Evolutionary conservation across 2,113 vertebrate species (phyloP).

Genomic region (Tringa solitaria): DNA sequence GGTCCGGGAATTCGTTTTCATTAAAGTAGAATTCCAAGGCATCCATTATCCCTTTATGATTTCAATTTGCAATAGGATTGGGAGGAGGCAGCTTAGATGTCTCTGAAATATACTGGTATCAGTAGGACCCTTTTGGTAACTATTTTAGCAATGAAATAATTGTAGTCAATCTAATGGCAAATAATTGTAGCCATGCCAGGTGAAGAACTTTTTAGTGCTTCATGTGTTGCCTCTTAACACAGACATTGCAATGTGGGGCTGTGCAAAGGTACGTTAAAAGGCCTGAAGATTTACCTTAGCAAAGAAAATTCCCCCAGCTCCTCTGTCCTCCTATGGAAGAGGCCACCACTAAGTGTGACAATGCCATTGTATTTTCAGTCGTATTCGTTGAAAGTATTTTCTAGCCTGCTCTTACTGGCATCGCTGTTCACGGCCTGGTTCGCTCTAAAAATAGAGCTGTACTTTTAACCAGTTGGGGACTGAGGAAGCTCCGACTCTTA

Average conservation of each 20-base stretch:
- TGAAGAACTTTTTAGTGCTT: not conserved
- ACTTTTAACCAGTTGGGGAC: not conserved
- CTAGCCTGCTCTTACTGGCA: not conserved
- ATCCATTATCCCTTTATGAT: not conserved
- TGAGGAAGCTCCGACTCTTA: not conserved
- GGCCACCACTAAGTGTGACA: not conserved
- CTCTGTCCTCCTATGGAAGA: not conserved
- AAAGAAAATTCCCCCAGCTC: not conserved
- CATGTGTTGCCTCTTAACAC: not conserved
- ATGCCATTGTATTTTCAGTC: not conserved
- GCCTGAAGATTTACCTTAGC: not conserved
- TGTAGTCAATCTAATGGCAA: not conserved
- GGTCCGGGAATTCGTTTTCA: not conserved
- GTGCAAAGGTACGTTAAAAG: not conserved
- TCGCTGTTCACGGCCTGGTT: not conserved
- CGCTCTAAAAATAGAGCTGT: not conserved
- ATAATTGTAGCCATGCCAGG: not conserved
- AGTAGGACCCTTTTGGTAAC: not conserved
- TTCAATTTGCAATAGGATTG: not conserved
- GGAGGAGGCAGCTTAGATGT: not conserved
- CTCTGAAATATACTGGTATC: not conserved
- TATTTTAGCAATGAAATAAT: not conserved
- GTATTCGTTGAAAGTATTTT: not conserved
- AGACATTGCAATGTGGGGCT: not conserved
- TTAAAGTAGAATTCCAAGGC: not conserved